These are phyloP conservation scores for Epirrhoe alternata DNA, from an alignment of 2,888 invertebrate genomes.

Conservation along the genomic window DNA sequence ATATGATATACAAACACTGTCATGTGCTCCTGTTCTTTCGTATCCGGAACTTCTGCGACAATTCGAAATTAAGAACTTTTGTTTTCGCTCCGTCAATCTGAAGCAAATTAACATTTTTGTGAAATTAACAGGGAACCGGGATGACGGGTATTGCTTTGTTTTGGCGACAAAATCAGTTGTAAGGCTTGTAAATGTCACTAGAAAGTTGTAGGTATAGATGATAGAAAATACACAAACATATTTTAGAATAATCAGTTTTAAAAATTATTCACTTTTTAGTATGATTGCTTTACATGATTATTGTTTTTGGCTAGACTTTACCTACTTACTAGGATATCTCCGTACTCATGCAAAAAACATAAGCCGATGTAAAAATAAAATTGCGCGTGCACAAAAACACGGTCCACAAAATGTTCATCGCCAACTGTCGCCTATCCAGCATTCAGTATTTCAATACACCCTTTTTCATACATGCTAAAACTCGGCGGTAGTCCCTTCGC, in stretches of 20 bases:
- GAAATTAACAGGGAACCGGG: constrained; percentile 25
- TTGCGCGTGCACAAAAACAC: background rate
- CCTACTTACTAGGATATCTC: background rate
- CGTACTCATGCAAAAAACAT: background rate
- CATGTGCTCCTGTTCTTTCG: constrained; percentile 10
- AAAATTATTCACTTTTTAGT: too few relatives aligned
- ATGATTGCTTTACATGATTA: too few relatives aligned
- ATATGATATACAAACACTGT: background rate
- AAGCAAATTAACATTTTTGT: constrained; percentile 47
- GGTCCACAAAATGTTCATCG: background rate
- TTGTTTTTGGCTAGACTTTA: too few relatives aligned
- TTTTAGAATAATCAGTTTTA: too few relatives aligned
- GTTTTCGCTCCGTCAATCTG: constrained; percentile 50
- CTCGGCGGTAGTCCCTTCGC: constrained; percentile 27
- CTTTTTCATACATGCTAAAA: constrained; percentile 32
- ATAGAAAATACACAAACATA: too few relatives aligned
- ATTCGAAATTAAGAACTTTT: constrained; percentile 43
- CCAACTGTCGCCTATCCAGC: constrained; percentile 18
- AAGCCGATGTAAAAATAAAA: background rate
- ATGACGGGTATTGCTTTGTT: constrained; percentile 26
- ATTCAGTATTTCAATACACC: constrained; percentile 20
- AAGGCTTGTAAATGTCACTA: constrained; percentile 3
- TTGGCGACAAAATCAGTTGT: background rate
- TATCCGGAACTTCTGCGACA: constrained; percentile 29
- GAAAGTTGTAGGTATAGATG: too few relatives aligned